phyloP scores from a whole-genome alignment of 2,113 vertebrate genomes.

The Mus musculus region GRCm39 chr12:8112001-8112500 shows the following conservation, averaged over 20 bases:
- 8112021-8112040: not conserved
- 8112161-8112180: not conserved
- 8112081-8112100: not conserved
- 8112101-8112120: not conserved
- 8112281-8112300: not conserved
- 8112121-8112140: accelerated
- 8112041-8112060: accelerated
- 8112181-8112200: too few species aligned
- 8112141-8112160: not conserved
- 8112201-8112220: not conserved
- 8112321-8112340: not conserved
- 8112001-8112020: not conserved
- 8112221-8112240: not conserved
- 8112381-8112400: not conserved
- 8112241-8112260: not conserved
- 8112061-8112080: not conserved
- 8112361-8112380: not conserved
- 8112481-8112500: too few species aligned
- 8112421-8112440: accelerated
- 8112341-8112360: not conserved
- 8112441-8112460: not conserved
- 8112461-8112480: not conserved
- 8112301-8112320: not conserved
- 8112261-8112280: not conserved
- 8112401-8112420: not conserved